These are phyloP conservation scores for Pedionomus torquatus DNA, from an alignment of 2,113 vertebrate genomes.

Conservation along the genomic window DNA sequence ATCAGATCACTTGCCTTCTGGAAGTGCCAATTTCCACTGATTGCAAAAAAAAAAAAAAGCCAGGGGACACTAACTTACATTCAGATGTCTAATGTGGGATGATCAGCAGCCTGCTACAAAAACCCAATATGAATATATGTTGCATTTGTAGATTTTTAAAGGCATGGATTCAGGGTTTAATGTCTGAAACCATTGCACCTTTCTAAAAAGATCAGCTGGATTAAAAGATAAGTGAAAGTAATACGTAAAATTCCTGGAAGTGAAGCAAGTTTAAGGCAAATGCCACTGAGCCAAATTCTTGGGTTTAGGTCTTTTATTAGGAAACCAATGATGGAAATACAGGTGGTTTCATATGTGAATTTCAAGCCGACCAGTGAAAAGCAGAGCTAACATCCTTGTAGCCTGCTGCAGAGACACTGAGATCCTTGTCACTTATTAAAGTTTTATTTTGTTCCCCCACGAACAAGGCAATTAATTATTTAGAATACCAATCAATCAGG, in stretches of 20 bases:
- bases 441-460: constrained; percentile 49
- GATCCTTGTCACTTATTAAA: constrained; percentile 63
- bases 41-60: background rate
- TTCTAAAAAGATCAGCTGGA: background rate
- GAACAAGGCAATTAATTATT: constrained; percentile 78
- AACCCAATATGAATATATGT: rapidly evolving
- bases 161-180: rapidly evolving
- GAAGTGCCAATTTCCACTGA: background rate
- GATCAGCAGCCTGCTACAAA: background rate
- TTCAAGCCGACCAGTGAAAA: background rate
- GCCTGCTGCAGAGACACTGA: constrained; percentile 4
- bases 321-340: background rate
- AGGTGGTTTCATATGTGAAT: background rate
- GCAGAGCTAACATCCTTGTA: background rate
- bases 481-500: constrained; percentile 68
- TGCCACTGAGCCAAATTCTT: background rate
- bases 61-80: background rate
- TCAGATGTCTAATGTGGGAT: background rate
- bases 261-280: background rate
- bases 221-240: background rate
- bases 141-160: background rate
- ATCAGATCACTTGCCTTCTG: background rate
- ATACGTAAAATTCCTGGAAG: background rate
- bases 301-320: background rate
- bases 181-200: background rate